A percentile compares a stretch with the other conserved stretches of the same genome.
Evolutionary conservation across 2,113 vertebrate species (phyloP).

Genomic region (Amphiprion ocellaris): DNA sequence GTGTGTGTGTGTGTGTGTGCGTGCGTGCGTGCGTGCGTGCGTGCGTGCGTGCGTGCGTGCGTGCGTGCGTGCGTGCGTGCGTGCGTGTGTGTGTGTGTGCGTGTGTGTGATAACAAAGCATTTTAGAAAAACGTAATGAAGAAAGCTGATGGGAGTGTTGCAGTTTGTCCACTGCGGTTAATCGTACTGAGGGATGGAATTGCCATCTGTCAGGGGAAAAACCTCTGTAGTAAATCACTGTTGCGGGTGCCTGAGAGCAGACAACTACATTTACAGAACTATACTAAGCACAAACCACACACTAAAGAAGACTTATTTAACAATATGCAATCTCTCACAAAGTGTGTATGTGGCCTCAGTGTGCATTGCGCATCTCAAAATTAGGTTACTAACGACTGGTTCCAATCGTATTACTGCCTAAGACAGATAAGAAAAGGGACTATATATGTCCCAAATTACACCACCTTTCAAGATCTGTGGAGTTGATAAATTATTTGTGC

Average conservation of each 20-base stretch:
- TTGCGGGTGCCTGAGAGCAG: constrained; percentile 34
- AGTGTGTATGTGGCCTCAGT: neutral
- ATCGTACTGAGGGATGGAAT: constrained; percentile 15
- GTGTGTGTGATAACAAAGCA: neutral
- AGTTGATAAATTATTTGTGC: no score
- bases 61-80: neutral
- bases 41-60: neutral
- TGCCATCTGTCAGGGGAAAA: constrained; percentile 30
- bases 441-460: no score
- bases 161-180: constrained; percentile 2
- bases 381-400: neutral
- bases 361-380: constrained; percentile 14
- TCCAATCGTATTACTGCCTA: neutral
- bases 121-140: constrained; percentile 11
- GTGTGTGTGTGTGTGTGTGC: neutral
- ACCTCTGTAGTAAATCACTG: neutral
- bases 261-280: constrained; percentile 19
- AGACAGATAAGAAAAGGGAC: no score
- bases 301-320: constrained; percentile 15
- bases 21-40: neutral
- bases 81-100: neutral
- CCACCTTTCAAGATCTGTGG: no score
- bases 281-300: constrained; percentile 19
- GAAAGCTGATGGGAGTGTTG: constrained; percentile 10
- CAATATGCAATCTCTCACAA: neutral